These are phyloP conservation scores for Contarinia nasturtii DNA, from an alignment of 1,140 invertebrate genomes.

Conservation along the genomic window DNA sequence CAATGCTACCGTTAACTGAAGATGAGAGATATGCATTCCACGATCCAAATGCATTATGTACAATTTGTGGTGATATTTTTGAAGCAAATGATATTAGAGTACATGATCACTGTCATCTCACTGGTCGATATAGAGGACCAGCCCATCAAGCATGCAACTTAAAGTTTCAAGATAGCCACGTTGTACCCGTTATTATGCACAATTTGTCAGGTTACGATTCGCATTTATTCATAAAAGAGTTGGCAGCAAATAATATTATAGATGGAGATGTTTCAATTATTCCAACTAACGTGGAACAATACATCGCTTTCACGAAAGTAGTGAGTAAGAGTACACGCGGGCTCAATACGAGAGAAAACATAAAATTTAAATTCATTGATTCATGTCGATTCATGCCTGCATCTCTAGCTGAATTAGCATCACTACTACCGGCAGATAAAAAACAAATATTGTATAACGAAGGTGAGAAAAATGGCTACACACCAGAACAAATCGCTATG, in stretches of 20 bases:
- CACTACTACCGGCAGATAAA: not conserved
- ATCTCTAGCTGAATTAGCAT: conserved; percentile 9
- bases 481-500: too few species aligned
- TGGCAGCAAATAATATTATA: conserved; percentile 7
- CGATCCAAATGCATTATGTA: conserved; percentile 7
- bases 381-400: conserved; percentile 15
- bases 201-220: conserved; percentile 17
- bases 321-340: not conserved
- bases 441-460: too few species aligned
- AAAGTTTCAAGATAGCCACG: conserved; percentile 13
- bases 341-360: not conserved
- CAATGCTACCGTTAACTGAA: not conserved
- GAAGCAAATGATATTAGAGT: conserved; percentile 7
- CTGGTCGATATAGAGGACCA: conserved; percentile 13
- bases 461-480: too few species aligned
- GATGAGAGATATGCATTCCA: not conserved
- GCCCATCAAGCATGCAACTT: conserved; percentile 21
- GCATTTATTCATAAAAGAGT: conserved; percentile 19
- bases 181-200: conserved; percentile 21
- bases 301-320: conserved; percentile 10
- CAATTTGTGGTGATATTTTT: conserved; percentile 14
- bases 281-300: conserved; percentile 19
- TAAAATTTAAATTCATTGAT: conserved; percentile 17
- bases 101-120: conserved; percentile 18
- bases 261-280: conserved; percentile 15